Conservation (phyloP, 2,888 invertebrate species). For the Synanthedon andrenaeformis region DNA sequence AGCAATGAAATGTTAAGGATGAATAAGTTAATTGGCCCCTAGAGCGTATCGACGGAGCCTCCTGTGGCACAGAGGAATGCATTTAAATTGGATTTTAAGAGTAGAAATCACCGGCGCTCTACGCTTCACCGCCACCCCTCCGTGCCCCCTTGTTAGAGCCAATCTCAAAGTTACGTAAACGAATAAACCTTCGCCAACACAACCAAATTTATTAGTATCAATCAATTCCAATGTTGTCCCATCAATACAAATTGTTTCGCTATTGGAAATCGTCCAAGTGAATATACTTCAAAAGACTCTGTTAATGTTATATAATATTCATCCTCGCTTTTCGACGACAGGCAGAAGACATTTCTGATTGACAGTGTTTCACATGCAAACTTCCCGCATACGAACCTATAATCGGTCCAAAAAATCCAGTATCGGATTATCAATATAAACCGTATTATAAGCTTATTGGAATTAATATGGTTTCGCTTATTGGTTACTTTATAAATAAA, state of each 20-base stretch:
- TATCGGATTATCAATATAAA: too few species aligned
- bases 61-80: constrained; percentile 70
- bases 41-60: constrained; percentile 62
- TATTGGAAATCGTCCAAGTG: neutral
- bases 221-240: constrained; percentile 15
- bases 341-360: too few species aligned
- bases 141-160: constrained; percentile 64
- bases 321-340: too few species aligned
- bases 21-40: constrained; percentile 69
- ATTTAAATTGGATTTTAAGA: constrained; percentile 72
- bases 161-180: constrained; percentile 69
- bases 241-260: constrained; percentile 5
- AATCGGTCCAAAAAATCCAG: too few species aligned
- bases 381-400: too few species aligned
- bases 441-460: too few species aligned
- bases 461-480: too few species aligned
- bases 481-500: too few species aligned
- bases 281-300: constrained; percentile 1
- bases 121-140: constrained; percentile 26
- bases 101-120: constrained; percentile 64
- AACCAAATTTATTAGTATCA: constrained; percentile 52
- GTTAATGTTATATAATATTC: too few species aligned
- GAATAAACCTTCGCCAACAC: constrained; percentile 58
- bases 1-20: constrained; percentile 70
- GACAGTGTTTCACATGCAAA: too few species aligned